Percentiles rank a stretch among this genome's conserved stretches.
These are phyloP conservation scores for Agriopis leucophaearia DNA, from an alignment of 2,888 invertebrate species.

Conservation along the genomic window DNA sequence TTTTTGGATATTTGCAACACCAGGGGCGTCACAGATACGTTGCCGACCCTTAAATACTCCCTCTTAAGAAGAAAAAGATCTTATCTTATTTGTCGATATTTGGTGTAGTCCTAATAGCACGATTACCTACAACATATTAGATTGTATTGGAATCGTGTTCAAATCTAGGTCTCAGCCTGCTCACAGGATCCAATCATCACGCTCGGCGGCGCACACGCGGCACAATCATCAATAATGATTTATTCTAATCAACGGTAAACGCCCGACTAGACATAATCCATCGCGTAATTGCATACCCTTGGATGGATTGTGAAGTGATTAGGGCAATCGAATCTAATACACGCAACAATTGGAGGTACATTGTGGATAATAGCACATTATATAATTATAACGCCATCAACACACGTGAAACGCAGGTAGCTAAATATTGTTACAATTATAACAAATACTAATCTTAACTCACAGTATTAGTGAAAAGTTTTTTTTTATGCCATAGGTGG, in stretches of 20 bases:
- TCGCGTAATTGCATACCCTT: constrained; percentile 46
- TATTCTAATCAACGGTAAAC: constrained; percentile 49
- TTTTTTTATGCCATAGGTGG: too few species aligned
- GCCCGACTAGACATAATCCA: constrained; percentile 44
- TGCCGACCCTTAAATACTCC: too few species aligned
- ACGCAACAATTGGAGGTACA: constrained; percentile 19
- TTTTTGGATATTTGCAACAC: not conserved
- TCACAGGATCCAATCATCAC: constrained; percentile 35
- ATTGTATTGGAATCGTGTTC: constrained; percentile 3
- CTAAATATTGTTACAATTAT: too few species aligned
- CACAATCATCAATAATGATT: constrained; percentile 46
- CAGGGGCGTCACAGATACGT: too few species aligned
- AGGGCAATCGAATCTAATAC: constrained; percentile 44
- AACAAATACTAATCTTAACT: too few species aligned
- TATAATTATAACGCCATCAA: not conserved
- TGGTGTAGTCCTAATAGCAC: not conserved
- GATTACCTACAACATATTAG: constrained; percentile 1
- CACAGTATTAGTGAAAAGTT: too few species aligned
- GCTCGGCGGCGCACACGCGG: constrained; percentile 30
- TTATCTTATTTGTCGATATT: not conserved
- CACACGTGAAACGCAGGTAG: not conserved
- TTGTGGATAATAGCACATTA: not conserved
- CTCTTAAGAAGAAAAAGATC: not conserved
- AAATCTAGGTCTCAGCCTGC: constrained; percentile 15
- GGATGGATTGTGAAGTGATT: constrained; percentile 46